These are phyloP conservation scores for Hippocampus abdominalis DNA, from an alignment of 2,113 vertebrate genomes.

Conservation along the genomic window DNA sequence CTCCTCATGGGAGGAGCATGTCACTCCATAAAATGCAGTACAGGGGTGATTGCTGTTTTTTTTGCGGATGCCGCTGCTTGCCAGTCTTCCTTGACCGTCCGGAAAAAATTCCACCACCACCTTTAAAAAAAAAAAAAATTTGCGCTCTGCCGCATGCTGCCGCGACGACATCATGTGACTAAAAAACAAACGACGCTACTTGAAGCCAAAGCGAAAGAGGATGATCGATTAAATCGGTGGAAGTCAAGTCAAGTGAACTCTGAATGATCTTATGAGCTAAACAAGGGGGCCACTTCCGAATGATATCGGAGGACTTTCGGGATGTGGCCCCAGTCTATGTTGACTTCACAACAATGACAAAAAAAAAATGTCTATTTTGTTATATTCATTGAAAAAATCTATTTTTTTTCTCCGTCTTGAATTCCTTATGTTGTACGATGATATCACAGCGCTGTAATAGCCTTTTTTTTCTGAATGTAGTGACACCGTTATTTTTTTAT, in stretches of 20 bases:
- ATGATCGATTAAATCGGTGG: constrained; percentile 32
- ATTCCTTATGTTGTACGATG: constrained; percentile 58
- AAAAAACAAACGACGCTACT: constrained; percentile 32
- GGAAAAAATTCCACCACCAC: constrained; percentile 53
- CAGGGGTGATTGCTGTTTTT: constrained; percentile 5
- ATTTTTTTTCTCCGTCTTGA: constrained; percentile 70
- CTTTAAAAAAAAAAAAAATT: constrained; percentile 2
- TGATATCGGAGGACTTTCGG: constrained; percentile 30
- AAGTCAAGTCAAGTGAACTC: constrained; percentile 62
- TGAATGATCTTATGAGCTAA: constrained; percentile 67
- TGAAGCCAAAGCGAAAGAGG: constrained; percentile 63
- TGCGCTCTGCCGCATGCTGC: constrained; percentile 32
- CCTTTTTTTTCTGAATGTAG: constrained; percentile 74
- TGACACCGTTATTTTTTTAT: constrained; percentile 47
- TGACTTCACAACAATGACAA: constrained; percentile 51
- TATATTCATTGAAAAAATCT: constrained; percentile 71
- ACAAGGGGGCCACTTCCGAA: constrained; percentile 44
- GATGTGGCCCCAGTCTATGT: constrained; percentile 40
- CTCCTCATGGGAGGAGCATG: background rate
- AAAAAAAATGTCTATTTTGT: constrained; percentile 70
- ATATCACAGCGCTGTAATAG: constrained; percentile 61
- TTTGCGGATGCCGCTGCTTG: constrained; percentile 49
- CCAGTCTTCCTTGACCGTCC: constrained; percentile 71
- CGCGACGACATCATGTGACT: constrained; percentile 23
- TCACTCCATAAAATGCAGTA: background rate